Evolutionary conservation across 2,113 vertebrate species (phyloP), one percentile per base, ranked within the genome.

Genomic region (Stigmatopora argus): DNA sequence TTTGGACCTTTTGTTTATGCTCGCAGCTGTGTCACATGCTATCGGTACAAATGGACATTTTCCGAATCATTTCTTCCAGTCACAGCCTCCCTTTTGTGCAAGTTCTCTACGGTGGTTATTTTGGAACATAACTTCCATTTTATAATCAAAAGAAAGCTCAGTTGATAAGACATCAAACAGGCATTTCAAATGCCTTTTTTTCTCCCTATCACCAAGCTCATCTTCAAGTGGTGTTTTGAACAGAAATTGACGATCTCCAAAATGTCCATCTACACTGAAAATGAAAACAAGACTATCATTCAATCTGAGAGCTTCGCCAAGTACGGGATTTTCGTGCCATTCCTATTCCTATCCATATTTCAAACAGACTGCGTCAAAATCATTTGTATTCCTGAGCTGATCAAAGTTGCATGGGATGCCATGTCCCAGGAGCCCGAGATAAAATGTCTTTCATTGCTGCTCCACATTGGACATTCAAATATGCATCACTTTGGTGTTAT

Each of bases 321-420:
- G 75, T 64, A 70, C 61, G 67, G 58, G 68, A 57, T 71, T 63
- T 66, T 66, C 58, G 69, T 34, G 12, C 17, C 12, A 18, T 66
- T 17, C 38, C 44, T 66, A 41, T 38, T 45, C 66, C 56, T 62
- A 21, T 64, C 75, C 63, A 45, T 35, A 70, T 82, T 81, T 78
- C 69, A 74, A 80, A 86, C 71, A 72, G 73, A 76, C 73, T 80
- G 45, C 56, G 26, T 73, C 62, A 53, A 76, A 73, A 66, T 26
- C 73, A 81, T 80, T 65, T 65, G 69, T 79, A 82, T 73, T 76
- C 78, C 69, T 12, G 15, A 71, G 58, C 53, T 71, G 72, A 75
- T 83, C 81, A 77, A 71, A 73, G 79, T 81, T 81, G 75, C 75
- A 67, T 71, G 73, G 73, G 35, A 71, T 18, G 21, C 47, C 4